Percentiles rank a stretch among this genome's conserved stretches.
Evolutionary conservation across 23 tunicate genomes (phyloP).

Genomic region (Diplosoma virens): DNA sequence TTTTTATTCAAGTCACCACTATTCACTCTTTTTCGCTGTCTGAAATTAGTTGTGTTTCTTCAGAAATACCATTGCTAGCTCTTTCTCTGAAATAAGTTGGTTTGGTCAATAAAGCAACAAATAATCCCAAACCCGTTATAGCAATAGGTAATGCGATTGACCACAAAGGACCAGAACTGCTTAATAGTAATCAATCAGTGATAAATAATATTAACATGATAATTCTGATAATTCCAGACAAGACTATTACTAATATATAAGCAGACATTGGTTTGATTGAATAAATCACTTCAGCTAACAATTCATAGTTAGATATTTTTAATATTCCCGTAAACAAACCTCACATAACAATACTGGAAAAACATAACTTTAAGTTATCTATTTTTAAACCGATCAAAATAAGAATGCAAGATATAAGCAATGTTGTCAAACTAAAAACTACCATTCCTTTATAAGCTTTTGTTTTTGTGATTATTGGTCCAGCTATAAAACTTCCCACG

Average conservation of each 20-base stretch:
- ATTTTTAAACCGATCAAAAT: conserved; percentile 27
- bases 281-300: conserved; percentile 60
- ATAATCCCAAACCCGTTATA: too few species aligned
- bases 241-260: conserved; percentile 37
- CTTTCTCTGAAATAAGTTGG: too few species aligned
- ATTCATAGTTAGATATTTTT: conserved; percentile 46
- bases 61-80: too few species aligned
- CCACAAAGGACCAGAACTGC: too few species aligned
- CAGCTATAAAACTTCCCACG: conserved; percentile 54
- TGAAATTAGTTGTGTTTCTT: too few species aligned
- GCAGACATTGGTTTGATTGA: conserved; percentile 53
- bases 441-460: conserved; percentile 40
- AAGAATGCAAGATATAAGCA: conserved; percentile 33
- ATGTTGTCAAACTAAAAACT: not conserved
- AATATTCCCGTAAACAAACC: conserved; percentile 51
- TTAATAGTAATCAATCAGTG: too few species aligned
- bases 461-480: conserved; percentile 45
- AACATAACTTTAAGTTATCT: conserved; percentile 6
- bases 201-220: too few species aligned
- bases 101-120: too few species aligned
- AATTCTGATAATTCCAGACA: conserved; percentile 42
- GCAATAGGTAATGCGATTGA: too few species aligned
- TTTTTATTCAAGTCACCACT: too few species aligned
- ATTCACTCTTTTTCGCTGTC: too few species aligned
- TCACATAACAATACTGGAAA: conserved; percentile 22